phyloP scores from a whole-genome alignment of 2,888 invertebrate species.

The Mimas tiliae region DNA sequence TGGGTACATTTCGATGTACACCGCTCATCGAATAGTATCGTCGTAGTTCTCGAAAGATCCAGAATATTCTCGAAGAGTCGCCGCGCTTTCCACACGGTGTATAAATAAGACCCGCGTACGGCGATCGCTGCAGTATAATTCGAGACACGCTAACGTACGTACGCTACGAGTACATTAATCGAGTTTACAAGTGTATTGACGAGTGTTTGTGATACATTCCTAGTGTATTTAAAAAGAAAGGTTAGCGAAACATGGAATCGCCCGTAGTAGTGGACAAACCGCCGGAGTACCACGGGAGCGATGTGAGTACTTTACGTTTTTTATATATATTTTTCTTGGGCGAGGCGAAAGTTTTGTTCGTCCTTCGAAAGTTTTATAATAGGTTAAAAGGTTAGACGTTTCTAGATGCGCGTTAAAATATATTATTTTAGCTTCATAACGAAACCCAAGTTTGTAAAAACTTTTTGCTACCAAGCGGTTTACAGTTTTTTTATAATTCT shows the following conservation, averaged over 20 bases:
- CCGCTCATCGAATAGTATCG: neutral
- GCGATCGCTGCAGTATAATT: conserved; percentile 66
- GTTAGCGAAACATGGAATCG: conserved; percentile 79
- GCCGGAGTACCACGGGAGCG: conserved; percentile 84
- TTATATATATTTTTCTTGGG: conserved; percentile 35
- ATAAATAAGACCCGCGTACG: conserved; percentile 64
- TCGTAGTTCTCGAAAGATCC: conserved; percentile 47
- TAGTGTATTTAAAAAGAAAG: conserved; percentile 56
- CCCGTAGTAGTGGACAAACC: conserved; percentile 86
- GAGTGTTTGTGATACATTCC: conserved; percentile 64
- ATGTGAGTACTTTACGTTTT: conserved; percentile 63
- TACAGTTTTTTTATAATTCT: no score
- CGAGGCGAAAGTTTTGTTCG: conserved; percentile 13
- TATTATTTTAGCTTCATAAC: neutral
- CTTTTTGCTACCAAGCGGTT: no score
- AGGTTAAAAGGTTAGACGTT: neutral
- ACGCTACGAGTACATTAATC: conserved; percentile 47
- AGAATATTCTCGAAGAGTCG: conserved; percentile 62
- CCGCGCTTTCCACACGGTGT: conserved; percentile 57
- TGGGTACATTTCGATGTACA: neutral
- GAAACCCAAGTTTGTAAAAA: no score
- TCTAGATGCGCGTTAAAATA: neutral
- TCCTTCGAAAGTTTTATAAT: conserved; percentile 6
- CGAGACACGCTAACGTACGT: conserved; percentile 58
- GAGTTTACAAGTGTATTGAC: conserved; percentile 40